Evolutionary conservation across 1,140 invertebrate species (phyloP).

Genomic region (Orius laevigatus): DNA sequence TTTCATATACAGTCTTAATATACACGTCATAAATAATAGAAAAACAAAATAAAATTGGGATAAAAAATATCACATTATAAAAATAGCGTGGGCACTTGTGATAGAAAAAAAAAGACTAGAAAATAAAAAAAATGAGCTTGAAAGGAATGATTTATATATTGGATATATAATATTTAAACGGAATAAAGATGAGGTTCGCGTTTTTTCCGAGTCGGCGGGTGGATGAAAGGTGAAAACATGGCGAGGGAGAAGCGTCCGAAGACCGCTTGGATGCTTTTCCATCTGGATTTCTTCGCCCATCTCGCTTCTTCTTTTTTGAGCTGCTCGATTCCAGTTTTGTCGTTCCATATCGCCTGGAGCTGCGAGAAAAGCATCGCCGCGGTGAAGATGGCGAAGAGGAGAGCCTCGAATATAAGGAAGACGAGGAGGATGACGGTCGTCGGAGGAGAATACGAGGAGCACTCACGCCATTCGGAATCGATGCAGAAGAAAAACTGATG

Average conservation of each 20-base stretch:
- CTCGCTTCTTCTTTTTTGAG: constrained; percentile 83
- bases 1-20: too few species aligned
- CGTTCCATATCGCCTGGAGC: constrained; percentile 94
- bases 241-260: constrained; percentile 84
- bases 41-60: too few species aligned
- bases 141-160: too few species aligned
- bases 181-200: constrained; percentile 52
- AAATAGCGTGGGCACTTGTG: too few species aligned
- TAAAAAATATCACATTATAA: too few species aligned
- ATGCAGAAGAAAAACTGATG: constrained; percentile 91
- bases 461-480: constrained; percentile 85
- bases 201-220: constrained; percentile 56
- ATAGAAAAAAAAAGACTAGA: too few species aligned
- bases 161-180: constrained; percentile 10
- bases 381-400: constrained; percentile 97
- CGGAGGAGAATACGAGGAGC: constrained; percentile 82
- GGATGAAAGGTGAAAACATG: constrained; percentile 90
- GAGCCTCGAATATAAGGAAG: constrained; percentile 89
- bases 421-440: constrained; percentile 88
- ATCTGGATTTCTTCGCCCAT: constrained; percentile 78
- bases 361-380: constrained; percentile 87
- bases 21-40: too few species aligned
- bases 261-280: constrained; percentile 87
- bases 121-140: too few species aligned
- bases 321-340: constrained; percentile 95